Conservation (phyloP, 1,140 invertebrate genomes). For the Drosophila quadrilineata region DNA sequence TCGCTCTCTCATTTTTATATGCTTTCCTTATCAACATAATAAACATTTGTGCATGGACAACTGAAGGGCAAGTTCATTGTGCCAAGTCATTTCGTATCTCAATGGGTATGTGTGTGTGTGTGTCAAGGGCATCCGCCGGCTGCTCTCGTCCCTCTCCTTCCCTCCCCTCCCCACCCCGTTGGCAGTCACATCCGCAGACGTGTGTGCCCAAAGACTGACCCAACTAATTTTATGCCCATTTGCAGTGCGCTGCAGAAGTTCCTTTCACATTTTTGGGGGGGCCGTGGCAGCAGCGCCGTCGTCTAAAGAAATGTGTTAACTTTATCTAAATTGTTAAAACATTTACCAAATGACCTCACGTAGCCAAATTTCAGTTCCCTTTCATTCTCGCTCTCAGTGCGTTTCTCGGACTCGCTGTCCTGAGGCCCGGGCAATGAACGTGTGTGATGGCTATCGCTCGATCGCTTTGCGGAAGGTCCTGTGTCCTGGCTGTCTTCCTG, state of each 20-base stretch:
- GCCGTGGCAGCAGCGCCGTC: slow-evolving; percentile 1
- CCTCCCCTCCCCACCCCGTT: too few relatives aligned
- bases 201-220: slow-evolving; percentile 51
- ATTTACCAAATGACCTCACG: slow-evolving; percentile 80
- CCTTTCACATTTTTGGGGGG: slow-evolving; percentile 59
- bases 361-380: slow-evolving; percentile 43
- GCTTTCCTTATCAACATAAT: slow-evolving; percentile 62
- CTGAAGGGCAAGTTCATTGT: slow-evolving; percentile 66
- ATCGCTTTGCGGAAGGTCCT: slow-evolving; percentile 19
- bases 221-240: slow-evolving; percentile 78
- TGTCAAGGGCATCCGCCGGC: slow-evolving; percentile 57
- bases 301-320: slow-evolving; percentile 74
- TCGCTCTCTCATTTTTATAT: too few relatives aligned
- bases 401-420: slow-evolving; percentile 7
- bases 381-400: slow-evolving; percentile 1
- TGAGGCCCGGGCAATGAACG: neutral
- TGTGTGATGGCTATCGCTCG: slow-evolving; percentile 21
- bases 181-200: slow-evolving; percentile 60
- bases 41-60: slow-evolving; percentile 41
- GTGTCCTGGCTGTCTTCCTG: slow-evolving; percentile 21
- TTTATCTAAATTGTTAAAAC: slow-evolving; percentile 81
- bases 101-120: slow-evolving; percentile 16
- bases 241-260: slow-evolving; percentile 39
- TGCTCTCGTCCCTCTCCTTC: too few relatives aligned
- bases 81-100: neutral